These are phyloP conservation scores for Grammomys dolichurus DNA, from an alignment of 2,113 vertebrate genomes.

Conservation along the genomic window DNA sequence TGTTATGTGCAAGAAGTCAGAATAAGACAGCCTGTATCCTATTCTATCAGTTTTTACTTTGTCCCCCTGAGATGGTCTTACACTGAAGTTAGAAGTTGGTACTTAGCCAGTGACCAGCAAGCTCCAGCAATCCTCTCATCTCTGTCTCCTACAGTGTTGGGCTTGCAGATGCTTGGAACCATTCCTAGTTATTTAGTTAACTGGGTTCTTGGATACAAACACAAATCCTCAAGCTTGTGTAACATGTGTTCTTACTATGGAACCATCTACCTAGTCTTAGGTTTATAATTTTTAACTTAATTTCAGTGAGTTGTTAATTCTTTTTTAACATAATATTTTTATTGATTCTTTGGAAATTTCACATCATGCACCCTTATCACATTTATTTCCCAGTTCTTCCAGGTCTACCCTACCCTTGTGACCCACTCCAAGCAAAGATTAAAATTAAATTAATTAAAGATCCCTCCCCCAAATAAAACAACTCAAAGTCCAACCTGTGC, in stretches of 20 bases:
- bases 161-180: neutral
- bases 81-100: neutral
- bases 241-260: neutral
- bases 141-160: neutral
- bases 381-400: neutral
- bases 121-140: neutral
- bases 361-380: neutral
- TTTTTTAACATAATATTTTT: neutral
- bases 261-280: neutral
- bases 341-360: neutral
- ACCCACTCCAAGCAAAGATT: neutral
- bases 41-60: no score
- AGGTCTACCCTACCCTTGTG: neutral
- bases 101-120: neutral
- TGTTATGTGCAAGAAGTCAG: neutral
- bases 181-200: no score
- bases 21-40: neutral
- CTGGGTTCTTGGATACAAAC: neutral
- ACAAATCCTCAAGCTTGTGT: neutral
- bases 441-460: neutral
- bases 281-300: slow-evolving; percentile 27
- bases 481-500: neutral
- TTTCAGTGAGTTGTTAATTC: slow-evolving; percentile 4
- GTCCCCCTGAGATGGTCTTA: neutral
- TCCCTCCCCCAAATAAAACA: no score